Conservation (phyloP, 2,113 vertebrate genomes). For the Acrocephalus kingi region DNA sequence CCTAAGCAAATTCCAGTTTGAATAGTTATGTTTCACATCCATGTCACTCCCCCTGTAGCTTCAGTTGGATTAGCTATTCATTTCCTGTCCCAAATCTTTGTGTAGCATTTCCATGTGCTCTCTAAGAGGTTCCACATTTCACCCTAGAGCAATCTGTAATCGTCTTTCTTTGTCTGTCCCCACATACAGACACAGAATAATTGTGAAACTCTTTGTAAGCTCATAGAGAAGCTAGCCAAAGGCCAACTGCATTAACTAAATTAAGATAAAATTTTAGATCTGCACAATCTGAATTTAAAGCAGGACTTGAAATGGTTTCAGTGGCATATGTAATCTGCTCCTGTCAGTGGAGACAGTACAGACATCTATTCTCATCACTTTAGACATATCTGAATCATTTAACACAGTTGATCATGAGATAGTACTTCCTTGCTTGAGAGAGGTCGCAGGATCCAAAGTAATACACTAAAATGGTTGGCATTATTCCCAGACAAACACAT, state of each 20-base stretch:
- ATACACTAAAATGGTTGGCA: conserved; percentile 30
- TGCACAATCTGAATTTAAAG: conserved; percentile 37
- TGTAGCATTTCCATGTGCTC: conserved; percentile 36
- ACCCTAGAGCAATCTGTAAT: conserved; percentile 37
- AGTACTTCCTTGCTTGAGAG: conserved; percentile 10
- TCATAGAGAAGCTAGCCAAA: conserved; percentile 38
- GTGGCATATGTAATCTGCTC: background rate
- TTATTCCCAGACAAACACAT: conserved; percentile 3
- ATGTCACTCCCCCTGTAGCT: conserved; percentile 13
- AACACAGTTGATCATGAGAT: background rate
- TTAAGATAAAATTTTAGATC: conserved; percentile 39
- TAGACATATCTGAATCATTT: conserved; percentile 12
- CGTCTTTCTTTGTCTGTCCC: conserved; percentile 37
- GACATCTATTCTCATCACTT: background rate
- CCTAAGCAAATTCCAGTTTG: conserved; percentile 30
- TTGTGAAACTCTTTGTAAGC: conserved; percentile 1
- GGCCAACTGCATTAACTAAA: conserved; percentile 42
- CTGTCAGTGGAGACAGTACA: background rate
- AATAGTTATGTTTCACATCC: conserved; percentile 24
- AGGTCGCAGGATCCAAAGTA: background rate
- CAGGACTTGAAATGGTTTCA: background rate
- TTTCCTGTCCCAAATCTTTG: conserved; percentile 38
- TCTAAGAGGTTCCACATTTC: conserved; percentile 42
- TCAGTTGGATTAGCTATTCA: conserved; percentile 46
- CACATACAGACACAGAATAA: background rate